These are phyloP conservation scores for Serripes groenlandicus DNA, from an alignment of 2,888 invertebrate genomes.

Conservation along the genomic window DNA sequence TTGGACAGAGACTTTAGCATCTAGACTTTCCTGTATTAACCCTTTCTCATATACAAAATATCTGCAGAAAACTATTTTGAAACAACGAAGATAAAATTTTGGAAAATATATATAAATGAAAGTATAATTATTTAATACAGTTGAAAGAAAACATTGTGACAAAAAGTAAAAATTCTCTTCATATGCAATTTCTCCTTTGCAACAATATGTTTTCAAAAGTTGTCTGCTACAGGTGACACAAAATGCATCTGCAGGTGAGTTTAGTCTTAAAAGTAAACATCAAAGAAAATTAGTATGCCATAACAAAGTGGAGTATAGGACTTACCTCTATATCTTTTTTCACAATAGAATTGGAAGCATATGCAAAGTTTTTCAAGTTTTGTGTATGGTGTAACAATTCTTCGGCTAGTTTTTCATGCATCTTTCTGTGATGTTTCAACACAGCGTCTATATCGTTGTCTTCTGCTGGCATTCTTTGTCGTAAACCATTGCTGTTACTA, in stretches of 20 bases:
- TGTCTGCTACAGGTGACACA: neutral
- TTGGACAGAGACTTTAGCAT: no score
- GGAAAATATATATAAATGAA: neutral
- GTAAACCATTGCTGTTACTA: constrained; percentile 61
- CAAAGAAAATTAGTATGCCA: neutral
- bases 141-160: neutral
- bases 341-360: constrained; percentile 95
- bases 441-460: constrained; percentile 91
- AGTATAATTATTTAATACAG: neutral
- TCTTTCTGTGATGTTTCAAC: constrained; percentile 94
- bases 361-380: constrained; percentile 95
- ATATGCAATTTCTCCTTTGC: neutral
- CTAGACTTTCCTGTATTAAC: no score
- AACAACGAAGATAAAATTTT: neutral
- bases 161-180: neutral
- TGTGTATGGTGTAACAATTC: constrained; percentile 96
- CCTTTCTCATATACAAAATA: neutral
- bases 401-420: constrained; percentile 97
- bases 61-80: neutral
- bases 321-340: constrained; percentile 94
- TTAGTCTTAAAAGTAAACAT: neutral
- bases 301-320: neutral
- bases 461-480: constrained; percentile 75
- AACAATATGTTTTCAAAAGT: neutral
- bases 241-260: neutral